Evolutionary conservation across 2,888 invertebrate species (phyloP), one percentile per base, ranked within the genome.

Genomic region (Eilema caniola): DNA sequence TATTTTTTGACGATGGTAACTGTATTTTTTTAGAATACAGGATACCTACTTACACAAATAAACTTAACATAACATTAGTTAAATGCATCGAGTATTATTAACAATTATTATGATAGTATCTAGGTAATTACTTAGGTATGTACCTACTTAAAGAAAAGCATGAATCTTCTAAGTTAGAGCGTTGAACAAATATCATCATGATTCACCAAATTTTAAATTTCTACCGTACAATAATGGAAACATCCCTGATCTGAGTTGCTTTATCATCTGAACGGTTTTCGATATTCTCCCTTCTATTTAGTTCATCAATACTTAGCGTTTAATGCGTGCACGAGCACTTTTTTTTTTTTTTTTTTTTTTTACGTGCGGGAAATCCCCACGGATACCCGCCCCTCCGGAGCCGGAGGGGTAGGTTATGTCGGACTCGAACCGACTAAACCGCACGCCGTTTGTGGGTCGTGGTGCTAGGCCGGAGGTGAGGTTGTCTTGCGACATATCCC

Each of bases 1-100:
- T 28, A 2, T 53, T 47, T 53, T 53, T 53, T 53, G 20, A 53
- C 20, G 2, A 53, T n/a, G n/a, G 2, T 53, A 53, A 10, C n/a
- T 53, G 20, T 53, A 53, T n/a, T 20, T 53, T 53, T 10, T 53
- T 20, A 1, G 10, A 53, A n/a, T n/a, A 53, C 53, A 53, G 53
- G 53, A 5, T 53, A 53, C 53, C 5, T 47, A 53, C 53, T 10
- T 47, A 60, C 23, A 69, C 57, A 56, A 67, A 69, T 76, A 65
- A 57, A 67, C 53, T 62, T 76, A 73, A 66, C 28, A n/a, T 31
- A 77, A 76, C 47, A 71, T 16, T 73, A 66, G 70, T 77, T 82
- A 85, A 86, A 86, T 86, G 85, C 86, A 80, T 72, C 79, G 85
- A 86, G 86, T 86, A 85, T 85, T 85, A 66, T 67, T 69, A 72